These are phyloP conservation scores for Porphyrio hochstetteri DNA, from an alignment of 2,113 vertebrate species.

Conservation along the genomic window DNA sequence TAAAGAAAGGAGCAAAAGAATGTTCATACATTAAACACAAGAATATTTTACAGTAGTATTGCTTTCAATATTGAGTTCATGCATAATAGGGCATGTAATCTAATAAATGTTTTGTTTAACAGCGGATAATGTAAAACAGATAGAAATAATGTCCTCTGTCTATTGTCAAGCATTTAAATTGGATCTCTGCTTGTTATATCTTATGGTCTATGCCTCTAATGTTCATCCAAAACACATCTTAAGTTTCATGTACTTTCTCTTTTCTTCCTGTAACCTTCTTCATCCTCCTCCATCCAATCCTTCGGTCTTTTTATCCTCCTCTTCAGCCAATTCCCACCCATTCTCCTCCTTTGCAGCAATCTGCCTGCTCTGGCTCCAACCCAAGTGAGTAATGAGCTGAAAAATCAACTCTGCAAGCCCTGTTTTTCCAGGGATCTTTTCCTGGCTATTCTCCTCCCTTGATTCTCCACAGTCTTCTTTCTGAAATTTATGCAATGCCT, in stretches of 20 bases:
- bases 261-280: background rate
- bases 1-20: background rate
- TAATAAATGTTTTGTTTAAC: slow-evolving; percentile 4
- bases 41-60: background rate
- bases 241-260: background rate
- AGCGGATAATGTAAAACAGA: slow-evolving; percentile 3
- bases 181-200: background rate
- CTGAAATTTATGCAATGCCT: background rate
- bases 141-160: background rate
- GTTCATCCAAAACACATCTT: background rate
- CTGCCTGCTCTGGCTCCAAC: background rate
- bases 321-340: background rate
- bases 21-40: background rate
- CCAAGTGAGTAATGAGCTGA: background rate
- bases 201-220: background rate
- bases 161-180: background rate
- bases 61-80: background rate
- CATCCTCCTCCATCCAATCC: background rate
- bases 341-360: background rate
- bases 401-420: background rate
- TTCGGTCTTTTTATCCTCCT: background rate
- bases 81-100: background rate
- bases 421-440: background rate
- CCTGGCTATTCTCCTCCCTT: background rate
- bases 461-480: background rate